These are phyloP conservation scores for Chymomyza amoena DNA, from an alignment of 2,888 invertebrate species.

Conservation along the genomic window DNA sequence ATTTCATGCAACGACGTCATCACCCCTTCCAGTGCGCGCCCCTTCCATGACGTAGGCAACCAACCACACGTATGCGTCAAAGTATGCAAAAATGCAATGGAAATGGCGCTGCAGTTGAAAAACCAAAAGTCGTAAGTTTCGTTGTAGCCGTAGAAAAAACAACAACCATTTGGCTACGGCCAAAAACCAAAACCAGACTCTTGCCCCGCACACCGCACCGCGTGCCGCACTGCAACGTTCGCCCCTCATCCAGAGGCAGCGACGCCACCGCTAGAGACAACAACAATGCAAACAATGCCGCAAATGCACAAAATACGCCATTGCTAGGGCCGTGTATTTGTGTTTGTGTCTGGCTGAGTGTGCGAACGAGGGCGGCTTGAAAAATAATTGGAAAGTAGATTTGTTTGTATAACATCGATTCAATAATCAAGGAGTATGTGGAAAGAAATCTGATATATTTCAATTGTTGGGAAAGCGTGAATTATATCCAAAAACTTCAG, in stretches of 20 bases:
- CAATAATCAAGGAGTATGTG: no score
- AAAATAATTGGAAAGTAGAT: no score
- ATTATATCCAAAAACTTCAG: no score
- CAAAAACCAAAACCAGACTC: no score
- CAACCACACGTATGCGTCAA: background rate
- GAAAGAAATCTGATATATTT: no score
- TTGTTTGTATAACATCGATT: no score
- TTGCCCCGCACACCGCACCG: no score
- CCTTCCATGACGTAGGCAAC: background rate
- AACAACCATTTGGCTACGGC: slow-evolving; percentile 20
- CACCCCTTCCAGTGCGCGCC: no score
- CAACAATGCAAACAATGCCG: slow-evolving; percentile 67
- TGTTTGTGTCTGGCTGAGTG: background rate
- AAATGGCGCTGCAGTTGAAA: slow-evolving; percentile 46
- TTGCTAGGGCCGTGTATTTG: slow-evolving; percentile 12
- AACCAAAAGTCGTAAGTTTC: slow-evolving; percentile 69
- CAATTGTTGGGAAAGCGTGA: no score
- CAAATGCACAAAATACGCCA: slow-evolving; percentile 66
- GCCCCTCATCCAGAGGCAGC: background rate
- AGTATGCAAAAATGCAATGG: background rate
- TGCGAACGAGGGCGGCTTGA: background rate
- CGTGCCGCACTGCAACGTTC: background rate
- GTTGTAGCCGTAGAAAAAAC: slow-evolving; percentile 62
- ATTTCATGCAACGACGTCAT: slow-evolving; percentile 4
- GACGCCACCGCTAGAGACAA: slow-evolving; percentile 13